Base-by-base conservation (phyloP, 2,113 vertebrate genomes). In the Platysternon megacephalum region DNA sequence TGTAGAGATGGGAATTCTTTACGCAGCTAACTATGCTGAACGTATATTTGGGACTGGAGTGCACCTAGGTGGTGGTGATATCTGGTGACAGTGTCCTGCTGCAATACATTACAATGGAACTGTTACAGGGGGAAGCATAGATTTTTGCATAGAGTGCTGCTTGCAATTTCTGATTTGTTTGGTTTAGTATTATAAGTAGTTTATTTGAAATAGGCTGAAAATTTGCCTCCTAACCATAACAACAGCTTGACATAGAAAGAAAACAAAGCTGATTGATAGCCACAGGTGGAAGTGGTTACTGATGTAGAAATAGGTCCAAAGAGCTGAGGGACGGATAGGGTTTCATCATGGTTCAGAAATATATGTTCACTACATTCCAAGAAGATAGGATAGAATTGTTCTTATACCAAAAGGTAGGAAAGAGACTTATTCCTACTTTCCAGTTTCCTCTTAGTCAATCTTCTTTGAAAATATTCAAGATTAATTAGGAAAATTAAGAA, bases 81-180 rank as follows among this genome's bases (percentile, higher is more conserved):
- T 83, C 29, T 14, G 39, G 14, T 42, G 28, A 42, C 35, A 1
- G 76, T 85, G 56, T 76, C 82, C 85, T 32, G n/a, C 29, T 51
- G 48, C 32, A 51, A 22, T 35, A n/a, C 17, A 48, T 21, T 29
- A 49, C 8, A 46, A 46, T 35, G 49, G 19, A n/a, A 35, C 9
- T 12, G n/a, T 42, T 28, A 13, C n/a, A 84, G 91, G 84, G 48
- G 65, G 84, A 94, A 96, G 65, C 53, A 39, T 26, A 4, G 51
- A 48, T 2, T 96, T 96, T 97, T 95, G 93, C 93, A 68, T 94
- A 82, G n/a, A 58, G 22, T 22, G 8, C 55, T 12, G 56, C 46
- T 56, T 44, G 51, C 44, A 82, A 32, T 68, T 89, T 94, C 86
- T 39, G 11, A 85, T 92, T 97, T 90, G n/a, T 94, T 51, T 28